These are phyloP conservation scores for Ctenomys sociabilis DNA, from an alignment of 2,113 vertebrate species.

Conservation along the genomic window DNA sequence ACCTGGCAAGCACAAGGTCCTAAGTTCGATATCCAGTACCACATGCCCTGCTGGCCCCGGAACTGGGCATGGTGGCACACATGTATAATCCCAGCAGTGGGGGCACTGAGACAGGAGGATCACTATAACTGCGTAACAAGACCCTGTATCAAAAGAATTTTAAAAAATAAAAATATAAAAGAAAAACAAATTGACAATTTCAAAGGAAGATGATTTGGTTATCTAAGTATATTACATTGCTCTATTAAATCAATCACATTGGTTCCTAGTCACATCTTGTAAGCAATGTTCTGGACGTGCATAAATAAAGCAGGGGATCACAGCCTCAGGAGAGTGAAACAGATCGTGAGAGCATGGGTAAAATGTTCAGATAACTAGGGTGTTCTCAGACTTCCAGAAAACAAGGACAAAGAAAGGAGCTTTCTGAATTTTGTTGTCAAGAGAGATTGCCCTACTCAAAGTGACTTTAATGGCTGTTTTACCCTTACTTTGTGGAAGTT, in stretches of 20 bases:
- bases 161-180: no score
- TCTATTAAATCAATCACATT: not conserved
- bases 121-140: no score
- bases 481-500: conserved; percentile 29
- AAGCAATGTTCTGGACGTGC: not conserved
- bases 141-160: no score
- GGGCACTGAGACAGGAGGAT: no score
- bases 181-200: no score
- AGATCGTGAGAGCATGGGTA: not conserved
- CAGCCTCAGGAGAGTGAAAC: not conserved
- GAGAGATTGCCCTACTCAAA: not conserved
- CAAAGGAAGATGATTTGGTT: not conserved
- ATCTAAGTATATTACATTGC: not conserved
- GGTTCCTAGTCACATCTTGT: not conserved
- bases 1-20: no score
- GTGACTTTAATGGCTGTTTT: not conserved
- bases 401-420: not conserved
- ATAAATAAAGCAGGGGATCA: not conserved
- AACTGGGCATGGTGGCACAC: no score
- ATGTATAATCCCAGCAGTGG: no score
- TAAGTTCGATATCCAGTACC: no score
- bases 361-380: not conserved
- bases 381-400: not conserved
- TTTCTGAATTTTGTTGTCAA: not conserved
- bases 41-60: no score